Evolutionary conservation across 2,888 invertebrate genomes (phyloP).

Genomic region (Machimus atricapillus): DNA sequence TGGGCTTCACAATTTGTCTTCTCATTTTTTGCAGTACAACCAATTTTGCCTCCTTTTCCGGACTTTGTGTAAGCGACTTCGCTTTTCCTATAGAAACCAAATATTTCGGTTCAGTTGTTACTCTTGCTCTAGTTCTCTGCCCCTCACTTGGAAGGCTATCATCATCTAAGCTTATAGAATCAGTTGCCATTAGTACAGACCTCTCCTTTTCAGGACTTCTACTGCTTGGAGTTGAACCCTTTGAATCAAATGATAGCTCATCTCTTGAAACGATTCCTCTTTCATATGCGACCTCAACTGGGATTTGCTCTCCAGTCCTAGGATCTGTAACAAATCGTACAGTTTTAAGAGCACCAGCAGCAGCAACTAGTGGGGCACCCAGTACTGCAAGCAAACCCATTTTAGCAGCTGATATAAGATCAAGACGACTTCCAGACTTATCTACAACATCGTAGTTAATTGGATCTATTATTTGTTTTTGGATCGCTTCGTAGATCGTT

Average conservation of each 20-base stretch:
- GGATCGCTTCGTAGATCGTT: slow-evolving; percentile 77
- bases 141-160: slow-evolving; percentile 64
- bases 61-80: slow-evolving; percentile 64
- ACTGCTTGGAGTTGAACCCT: slow-evolving; percentile 47
- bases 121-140: slow-evolving; percentile 63
- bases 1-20: slow-evolving; percentile 76
- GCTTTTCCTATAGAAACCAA: slow-evolving; percentile 71
- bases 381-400: slow-evolving; percentile 77
- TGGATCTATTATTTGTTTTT: slow-evolving; percentile 76
- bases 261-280: slow-evolving; percentile 71
- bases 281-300: slow-evolving; percentile 81
- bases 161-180: slow-evolving; percentile 59
- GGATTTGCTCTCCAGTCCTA: slow-evolving; percentile 78
- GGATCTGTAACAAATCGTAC: slow-evolving; percentile 79
- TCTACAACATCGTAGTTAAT: slow-evolving; percentile 74
- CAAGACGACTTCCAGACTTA: slow-evolving; percentile 70
- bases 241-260: slow-evolving; percentile 53
- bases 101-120: slow-evolving; percentile 72
- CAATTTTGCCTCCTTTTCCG: slow-evolving; percentile 71
- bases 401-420: slow-evolving; percentile 77
- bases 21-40: slow-evolving; percentile 79
- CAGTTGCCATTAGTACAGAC: slow-evolving; percentile 45
- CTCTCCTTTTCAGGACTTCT: slow-evolving; percentile 64
- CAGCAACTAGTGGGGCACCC: slow-evolving; percentile 77
- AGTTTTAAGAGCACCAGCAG: slow-evolving; percentile 73